Conservation (phyloP, 2,888 invertebrate species). For the Gandaritis pyraliata region DNA sequence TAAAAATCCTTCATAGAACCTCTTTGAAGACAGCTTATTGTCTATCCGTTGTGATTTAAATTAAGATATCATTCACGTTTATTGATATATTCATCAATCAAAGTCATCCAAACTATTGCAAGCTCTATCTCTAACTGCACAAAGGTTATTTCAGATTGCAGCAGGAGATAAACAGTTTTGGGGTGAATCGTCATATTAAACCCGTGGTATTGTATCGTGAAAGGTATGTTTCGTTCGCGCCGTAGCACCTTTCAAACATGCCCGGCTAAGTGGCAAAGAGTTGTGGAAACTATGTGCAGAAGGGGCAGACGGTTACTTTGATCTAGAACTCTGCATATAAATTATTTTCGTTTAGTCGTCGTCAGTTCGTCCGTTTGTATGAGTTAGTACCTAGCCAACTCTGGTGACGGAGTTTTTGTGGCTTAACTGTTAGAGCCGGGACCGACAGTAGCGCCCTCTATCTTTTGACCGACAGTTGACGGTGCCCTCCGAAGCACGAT, state of each 20-base stretch:
- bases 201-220: constrained; percentile 64
- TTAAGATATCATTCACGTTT: constrained; percentile 35
- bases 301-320: no score
- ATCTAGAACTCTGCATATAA: no score
- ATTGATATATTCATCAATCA: constrained; percentile 42
- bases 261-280: constrained; percentile 50
- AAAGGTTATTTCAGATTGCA: constrained; percentile 28
- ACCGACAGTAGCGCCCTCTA: no score
- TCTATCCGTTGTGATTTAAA: constrained; percentile 38
- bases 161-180: constrained; percentile 50
- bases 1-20: neutral
- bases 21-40: constrained; percentile 20
- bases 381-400: no score
- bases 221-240: constrained; percentile 75
- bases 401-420: no score
- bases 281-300: constrained; percentile 32
- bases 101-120: constrained; percentile 13
- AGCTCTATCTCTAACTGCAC: neutral
- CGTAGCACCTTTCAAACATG: constrained; percentile 68
- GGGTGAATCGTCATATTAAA: constrained; percentile 74
- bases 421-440: no score
- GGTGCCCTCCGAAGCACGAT: no score
- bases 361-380: no score
- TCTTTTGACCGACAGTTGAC: no score
- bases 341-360: no score